A percentile compares a stretch with the other conserved stretches of the same genome.
Evolutionary conservation across 2,797 vertebrate genomes (phyloP).

Genomic region (Knipowitschia caucasica): DNA sequence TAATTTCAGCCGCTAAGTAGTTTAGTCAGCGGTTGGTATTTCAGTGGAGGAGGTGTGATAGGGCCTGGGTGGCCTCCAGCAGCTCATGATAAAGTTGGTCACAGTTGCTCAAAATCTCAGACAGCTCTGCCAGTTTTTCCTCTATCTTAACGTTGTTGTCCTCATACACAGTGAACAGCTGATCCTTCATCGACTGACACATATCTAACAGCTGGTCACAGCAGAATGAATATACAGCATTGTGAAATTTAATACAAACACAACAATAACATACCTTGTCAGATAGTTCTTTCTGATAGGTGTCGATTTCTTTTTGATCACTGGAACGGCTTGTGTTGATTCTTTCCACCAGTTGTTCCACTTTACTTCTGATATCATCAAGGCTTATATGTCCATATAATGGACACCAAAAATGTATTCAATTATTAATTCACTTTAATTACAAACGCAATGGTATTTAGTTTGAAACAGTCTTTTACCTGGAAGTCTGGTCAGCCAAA

Average conservation of each 20-base stretch:
- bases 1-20: not conserved
- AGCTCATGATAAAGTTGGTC: slow-evolving; percentile 55
- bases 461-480: not conserved
- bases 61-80: slow-evolving; percentile 41
- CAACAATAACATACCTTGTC: slow-evolving; percentile 37
- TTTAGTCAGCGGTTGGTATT: not conserved
- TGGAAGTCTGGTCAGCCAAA: not conserved
- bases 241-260: not conserved
- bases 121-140: slow-evolving; percentile 57
- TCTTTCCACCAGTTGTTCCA: slow-evolving; percentile 47
- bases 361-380: slow-evolving; percentile 45
- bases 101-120: slow-evolving; percentile 57
- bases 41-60: slow-evolving; percentile 28
- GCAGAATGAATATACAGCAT: not conserved
- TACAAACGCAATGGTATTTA: not conserved
- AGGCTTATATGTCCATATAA: slow-evolving; percentile 27
- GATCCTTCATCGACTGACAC: slow-evolving; percentile 54
- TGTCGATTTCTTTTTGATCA: slow-evolving; percentile 54
- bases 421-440: not conserved
- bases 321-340: slow-evolving; percentile 50
- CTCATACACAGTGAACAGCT: slow-evolving; percentile 58
- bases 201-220: slow-evolving; percentile 42
- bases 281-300: slow-evolving; percentile 47
- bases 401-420: not conserved
- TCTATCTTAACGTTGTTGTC: slow-evolving; percentile 57